A percentile compares a stretch with the other conserved stretches of the same genome.
Evolutionary conservation across 2,113 vertebrate genomes (phyloP).

Genomic region (Sinocyclocheilus maitianheensis): DNA sequence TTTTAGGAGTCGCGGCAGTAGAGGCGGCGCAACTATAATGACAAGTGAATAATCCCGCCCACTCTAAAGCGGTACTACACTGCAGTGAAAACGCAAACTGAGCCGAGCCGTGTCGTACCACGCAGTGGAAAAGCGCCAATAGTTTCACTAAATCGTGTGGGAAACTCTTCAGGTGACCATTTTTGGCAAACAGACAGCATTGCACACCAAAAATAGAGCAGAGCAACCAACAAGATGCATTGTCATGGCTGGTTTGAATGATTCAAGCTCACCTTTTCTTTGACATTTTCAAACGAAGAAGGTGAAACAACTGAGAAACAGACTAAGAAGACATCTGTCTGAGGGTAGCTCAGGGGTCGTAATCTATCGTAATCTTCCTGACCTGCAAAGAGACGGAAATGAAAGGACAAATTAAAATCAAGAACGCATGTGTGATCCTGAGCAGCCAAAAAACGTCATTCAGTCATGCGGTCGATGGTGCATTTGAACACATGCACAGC

Average conservation of each 20-base stretch:
- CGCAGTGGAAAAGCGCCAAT: no score
- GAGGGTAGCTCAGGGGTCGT: slow-evolving; percentile 98
- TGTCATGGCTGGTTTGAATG: neutral
- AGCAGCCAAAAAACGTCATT: neutral
- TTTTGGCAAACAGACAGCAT: neutral
- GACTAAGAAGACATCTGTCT: slow-evolving; percentile 99
- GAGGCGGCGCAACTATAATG: no score
- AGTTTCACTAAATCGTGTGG: no score
- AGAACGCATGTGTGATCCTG: neutral
- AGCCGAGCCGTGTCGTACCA: no score
- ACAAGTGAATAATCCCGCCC: no score
- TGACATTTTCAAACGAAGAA: slow-evolving; percentile 99
- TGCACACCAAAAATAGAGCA: neutral
- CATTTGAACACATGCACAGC: neutral
- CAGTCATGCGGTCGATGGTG: neutral
- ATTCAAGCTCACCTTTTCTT: slow-evolving; percentile 88
- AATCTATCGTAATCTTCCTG: slow-evolving; percentile 99
- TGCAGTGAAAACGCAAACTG: no score
- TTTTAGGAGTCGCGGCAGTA: no score
- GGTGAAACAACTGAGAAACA: slow-evolving; percentile 99
- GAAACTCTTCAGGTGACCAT: neutral
- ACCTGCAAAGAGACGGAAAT: slow-evolving; percentile 75
- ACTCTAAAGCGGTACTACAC: no score
- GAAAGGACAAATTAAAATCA: neutral
- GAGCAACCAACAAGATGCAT: neutral